These are phyloP conservation scores for Saimiri boliviensis DNA, from an alignment of 2,113 vertebrate species.

Conservation along the genomic window DNA sequence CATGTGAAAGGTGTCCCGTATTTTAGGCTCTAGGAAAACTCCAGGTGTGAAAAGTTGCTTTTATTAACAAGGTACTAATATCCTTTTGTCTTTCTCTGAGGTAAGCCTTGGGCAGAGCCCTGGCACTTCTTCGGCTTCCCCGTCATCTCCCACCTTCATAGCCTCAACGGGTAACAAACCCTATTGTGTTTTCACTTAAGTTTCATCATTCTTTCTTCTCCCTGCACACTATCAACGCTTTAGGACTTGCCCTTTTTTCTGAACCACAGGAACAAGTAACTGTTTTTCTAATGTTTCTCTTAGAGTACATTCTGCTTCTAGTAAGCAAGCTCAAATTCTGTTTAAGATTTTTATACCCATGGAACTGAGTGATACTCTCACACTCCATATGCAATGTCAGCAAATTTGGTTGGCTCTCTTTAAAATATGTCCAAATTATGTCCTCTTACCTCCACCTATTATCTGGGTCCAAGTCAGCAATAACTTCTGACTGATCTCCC, in stretches of 20 bases:
- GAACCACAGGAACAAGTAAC: neutral
- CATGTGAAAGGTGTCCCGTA: neutral
- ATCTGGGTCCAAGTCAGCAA: neutral
- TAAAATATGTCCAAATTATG: neutral
- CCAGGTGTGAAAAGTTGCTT: neutral
- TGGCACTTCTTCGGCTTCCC: neutral
- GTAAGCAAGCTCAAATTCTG: neutral
- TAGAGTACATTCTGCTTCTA: neutral
- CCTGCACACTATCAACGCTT: neutral
- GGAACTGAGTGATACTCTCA: neutral
- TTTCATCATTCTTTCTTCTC: neutral
- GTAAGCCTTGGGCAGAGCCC: neutral
- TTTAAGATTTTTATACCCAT: neutral
- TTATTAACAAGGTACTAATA: conserved; percentile 26
- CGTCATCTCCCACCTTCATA: neutral
- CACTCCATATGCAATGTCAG: neutral
- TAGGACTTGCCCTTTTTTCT: neutral
- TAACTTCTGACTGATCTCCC: neutral
- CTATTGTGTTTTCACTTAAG: neutral
- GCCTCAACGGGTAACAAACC: neutral
- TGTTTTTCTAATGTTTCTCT: conserved; percentile 3
- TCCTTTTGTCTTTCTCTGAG: neutral
- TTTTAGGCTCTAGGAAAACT: conserved; percentile 24
- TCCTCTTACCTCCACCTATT: neutral
- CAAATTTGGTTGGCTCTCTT: neutral